A percentile compares a stretch with the other conserved stretches of the same genome.
These are phyloP conservation scores for Leptinotarsa peninsularis DNA, from an alignment of 2,888 invertebrate genomes.

Conservation along the genomic window DNA sequence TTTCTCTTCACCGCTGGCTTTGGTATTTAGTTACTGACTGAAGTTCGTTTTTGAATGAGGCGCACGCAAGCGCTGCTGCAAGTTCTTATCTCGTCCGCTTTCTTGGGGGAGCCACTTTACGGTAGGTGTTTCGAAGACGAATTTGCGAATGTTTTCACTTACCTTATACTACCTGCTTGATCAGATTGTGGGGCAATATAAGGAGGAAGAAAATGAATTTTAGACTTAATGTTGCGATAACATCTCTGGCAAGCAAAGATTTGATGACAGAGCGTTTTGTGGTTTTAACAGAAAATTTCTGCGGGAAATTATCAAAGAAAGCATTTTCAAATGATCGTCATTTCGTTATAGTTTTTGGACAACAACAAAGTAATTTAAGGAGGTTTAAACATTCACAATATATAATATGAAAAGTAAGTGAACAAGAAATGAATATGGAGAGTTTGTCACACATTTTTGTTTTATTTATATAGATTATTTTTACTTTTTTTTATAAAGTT, in stretches of 20 bases:
- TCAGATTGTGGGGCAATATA: constrained; percentile 40
- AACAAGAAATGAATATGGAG: too few relatives aligned
- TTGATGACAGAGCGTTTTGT: constrained; percentile 28
- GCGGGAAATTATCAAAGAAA: constrained; percentile 26
- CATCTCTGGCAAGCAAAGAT: constrained; percentile 33
- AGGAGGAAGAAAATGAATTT: constrained; percentile 45
- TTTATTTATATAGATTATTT: too few relatives aligned
- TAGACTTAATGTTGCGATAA: constrained; percentile 42
- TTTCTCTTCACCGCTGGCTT: constrained; percentile 37
- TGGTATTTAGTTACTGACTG: constrained; percentile 37
- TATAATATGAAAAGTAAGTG: too few relatives aligned
- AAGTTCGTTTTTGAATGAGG: neutral
- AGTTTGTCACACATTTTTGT: too few relatives aligned
- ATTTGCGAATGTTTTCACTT: constrained; percentile 42
- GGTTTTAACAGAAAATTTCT: constrained; percentile 20
- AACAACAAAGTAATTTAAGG: too few relatives aligned
- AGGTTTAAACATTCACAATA: too few relatives aligned
- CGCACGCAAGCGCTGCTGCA: constrained; percentile 37
- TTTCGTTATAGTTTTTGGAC: constrained; percentile 13
- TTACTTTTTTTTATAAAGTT: too few relatives aligned
- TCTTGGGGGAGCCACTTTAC: constrained; percentile 34
- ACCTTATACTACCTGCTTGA: constrained; percentile 42
- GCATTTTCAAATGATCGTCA: constrained; percentile 27
- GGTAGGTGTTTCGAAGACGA: constrained; percentile 26
- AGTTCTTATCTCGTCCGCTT: constrained; percentile 25